Evolutionary conservation across 2,113 vertebrate species (phyloP).

Genomic region (Gadus macrocephalus): DNA sequence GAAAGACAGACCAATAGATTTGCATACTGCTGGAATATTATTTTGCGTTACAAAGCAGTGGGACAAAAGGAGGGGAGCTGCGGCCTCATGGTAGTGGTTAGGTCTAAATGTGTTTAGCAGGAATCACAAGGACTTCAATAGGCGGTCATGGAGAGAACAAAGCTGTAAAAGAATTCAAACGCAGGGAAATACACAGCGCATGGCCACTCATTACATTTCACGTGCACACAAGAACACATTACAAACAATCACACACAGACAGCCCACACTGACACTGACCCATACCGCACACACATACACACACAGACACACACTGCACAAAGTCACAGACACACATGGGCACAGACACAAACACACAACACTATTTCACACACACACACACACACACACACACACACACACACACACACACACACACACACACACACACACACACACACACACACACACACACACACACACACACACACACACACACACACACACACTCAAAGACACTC

Average conservation of each 20-base stretch:
- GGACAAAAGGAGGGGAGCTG: slow-evolving; percentile 21
- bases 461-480: not conserved
- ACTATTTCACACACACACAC: not conserved
- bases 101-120: slow-evolving; percentile 4
- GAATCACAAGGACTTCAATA: slow-evolving; percentile 12
- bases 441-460: too few relatives aligned
- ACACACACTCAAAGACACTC: not conserved
- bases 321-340: too few relatives aligned
- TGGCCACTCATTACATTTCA: slow-evolving; percentile 13
- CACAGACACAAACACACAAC: not conserved
- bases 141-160: not conserved
- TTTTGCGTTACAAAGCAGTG: not conserved
- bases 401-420: not conserved
- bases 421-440: not conserved
- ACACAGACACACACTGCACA: not conserved
- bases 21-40: slow-evolving; percentile 1
- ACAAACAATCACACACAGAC: not conserved
- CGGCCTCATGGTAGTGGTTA: slow-evolving; percentile 18
- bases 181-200: not conserved
- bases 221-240: not conserved
- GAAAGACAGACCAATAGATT: slow-evolving; percentile 21
- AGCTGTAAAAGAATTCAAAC: not conserved
- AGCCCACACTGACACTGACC: not conserved
- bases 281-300: not conserved
- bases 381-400: not conserved